Percentiles rank a stretch among this genome's conserved stretches.
These are phyloP conservation scores for Nasua narica DNA, from an alignment of 2,797 vertebrate genomes.

Conservation along the genomic window DNA sequence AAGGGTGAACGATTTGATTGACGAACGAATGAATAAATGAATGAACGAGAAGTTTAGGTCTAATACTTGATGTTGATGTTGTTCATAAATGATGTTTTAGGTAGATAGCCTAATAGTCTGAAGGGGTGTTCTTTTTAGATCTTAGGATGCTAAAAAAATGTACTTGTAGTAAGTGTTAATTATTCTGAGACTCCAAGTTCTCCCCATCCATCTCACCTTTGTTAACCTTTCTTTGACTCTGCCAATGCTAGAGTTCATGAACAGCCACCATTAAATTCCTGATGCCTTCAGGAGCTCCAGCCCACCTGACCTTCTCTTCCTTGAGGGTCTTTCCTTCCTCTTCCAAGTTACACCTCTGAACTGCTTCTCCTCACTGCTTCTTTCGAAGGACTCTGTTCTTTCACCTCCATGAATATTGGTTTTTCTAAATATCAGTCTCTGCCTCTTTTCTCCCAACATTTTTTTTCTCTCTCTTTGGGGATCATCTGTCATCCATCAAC, in stretches of 20 bases:
- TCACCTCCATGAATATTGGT: background rate
- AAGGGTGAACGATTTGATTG: background rate
- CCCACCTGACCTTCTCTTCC: background rate
- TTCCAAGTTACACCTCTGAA: background rate
- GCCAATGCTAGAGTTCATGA: background rate
- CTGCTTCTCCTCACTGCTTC: background rate
- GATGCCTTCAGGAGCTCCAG: background rate
- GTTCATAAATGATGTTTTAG: background rate
- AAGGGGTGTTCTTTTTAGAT: background rate
- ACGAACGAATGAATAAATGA: background rate
- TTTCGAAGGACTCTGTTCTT: background rate
- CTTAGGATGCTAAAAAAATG: background rate
- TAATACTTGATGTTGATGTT: background rate
- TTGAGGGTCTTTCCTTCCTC: background rate
- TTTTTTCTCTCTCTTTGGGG: background rate
- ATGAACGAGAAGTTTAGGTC: background rate
- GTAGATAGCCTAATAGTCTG: background rate
- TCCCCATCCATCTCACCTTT: background rate
- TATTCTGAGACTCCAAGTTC: background rate
- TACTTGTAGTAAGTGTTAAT: background rate
- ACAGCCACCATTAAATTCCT: background rate
- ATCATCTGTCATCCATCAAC: background rate
- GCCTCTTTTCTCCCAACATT: background rate
- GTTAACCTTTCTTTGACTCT: background rate
- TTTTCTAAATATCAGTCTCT: background rate